Percentiles rank a stretch among this genome's conserved stretches.
phyloP scores from a whole-genome alignment of 2,888 invertebrate species.

The Callyntrura sp. region DNA sequence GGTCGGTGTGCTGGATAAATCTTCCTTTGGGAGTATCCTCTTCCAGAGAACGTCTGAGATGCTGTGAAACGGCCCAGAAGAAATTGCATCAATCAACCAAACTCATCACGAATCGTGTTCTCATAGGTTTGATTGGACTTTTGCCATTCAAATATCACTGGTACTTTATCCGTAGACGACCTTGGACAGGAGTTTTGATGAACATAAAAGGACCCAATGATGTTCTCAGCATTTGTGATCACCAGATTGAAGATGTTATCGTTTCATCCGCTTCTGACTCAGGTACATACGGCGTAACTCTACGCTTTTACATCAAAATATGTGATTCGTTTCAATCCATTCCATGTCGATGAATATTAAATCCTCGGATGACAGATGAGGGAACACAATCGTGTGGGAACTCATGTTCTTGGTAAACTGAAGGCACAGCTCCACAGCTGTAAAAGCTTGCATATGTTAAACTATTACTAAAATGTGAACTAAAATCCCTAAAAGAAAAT shows the following conservation, averaged over 20 bases:
- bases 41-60: slow-evolving; percentile 66
- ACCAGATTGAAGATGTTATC: slow-evolving; percentile 78
- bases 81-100: slow-evolving; percentile 45
- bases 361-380: background rate
- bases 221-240: slow-evolving; percentile 72
- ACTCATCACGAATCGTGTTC: slow-evolving; percentile 45
- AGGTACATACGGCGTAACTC: slow-evolving; percentile 66
- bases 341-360: slow-evolving; percentile 19
- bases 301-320: background rate
- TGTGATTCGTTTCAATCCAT: slow-evolving; percentile 14
- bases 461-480: background rate
- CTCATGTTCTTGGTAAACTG: background rate
- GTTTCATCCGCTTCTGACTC: slow-evolving; percentile 76
- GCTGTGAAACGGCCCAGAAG: slow-evolving; percentile 65
- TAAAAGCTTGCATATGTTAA: background rate
- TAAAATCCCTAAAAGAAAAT: slow-evolving; percentile 20
- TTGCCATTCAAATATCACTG: slow-evolving; percentile 73
- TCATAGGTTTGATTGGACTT: slow-evolving; percentile 56
- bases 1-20: slow-evolving; percentile 69
- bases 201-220: slow-evolving; percentile 76
- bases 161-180: slow-evolving; percentile 49
- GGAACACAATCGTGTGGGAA: background rate
- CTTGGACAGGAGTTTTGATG: slow-evolving; percentile 73
- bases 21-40: slow-evolving; percentile 71
- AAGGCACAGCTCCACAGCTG: background rate